These are phyloP conservation scores for Pampus argenteus DNA, from an alignment of 2,797 vertebrate species.

Conservation along the genomic window DNA sequence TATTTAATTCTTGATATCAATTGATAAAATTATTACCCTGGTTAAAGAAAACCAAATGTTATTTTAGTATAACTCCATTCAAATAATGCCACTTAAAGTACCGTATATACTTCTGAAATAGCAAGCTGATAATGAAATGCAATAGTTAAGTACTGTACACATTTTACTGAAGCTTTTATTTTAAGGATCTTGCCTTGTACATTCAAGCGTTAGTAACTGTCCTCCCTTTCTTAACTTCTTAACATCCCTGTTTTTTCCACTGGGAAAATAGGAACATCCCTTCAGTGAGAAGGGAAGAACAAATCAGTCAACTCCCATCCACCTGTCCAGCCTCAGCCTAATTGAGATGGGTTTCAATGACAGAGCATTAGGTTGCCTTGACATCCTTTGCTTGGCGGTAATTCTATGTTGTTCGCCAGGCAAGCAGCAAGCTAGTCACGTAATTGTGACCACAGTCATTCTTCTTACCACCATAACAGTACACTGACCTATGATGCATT, in stretches of 20 bases:
- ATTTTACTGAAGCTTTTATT: slow-evolving; percentile 15
- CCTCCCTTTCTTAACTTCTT: slow-evolving; percentile 37
- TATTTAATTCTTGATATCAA: background rate
- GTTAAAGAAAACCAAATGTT: background rate
- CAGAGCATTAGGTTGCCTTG: slow-evolving; percentile 64
- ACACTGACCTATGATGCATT: slow-evolving; percentile 59
- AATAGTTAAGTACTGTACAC: background rate
- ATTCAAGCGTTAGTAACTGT: slow-evolving; percentile 30
- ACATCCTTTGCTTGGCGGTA: slow-evolving; percentile 55
- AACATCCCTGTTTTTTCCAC: slow-evolving; percentile 37
- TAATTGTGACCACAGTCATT: slow-evolving; percentile 49
- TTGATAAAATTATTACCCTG: background rate
- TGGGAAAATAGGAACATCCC: slow-evolving; percentile 48
- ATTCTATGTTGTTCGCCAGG: slow-evolving; percentile 60
- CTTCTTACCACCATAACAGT: slow-evolving; percentile 32
- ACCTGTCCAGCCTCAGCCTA: slow-evolving; percentile 64
- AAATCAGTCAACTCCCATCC: slow-evolving; percentile 59
- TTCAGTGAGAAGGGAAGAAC: slow-evolving; percentile 34
- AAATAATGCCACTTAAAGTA: background rate
- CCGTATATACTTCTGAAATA: slow-evolving; percentile 2
- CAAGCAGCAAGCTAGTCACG: slow-evolving; percentile 53
- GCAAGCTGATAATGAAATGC: background rate
- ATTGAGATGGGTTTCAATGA: slow-evolving; percentile 76
- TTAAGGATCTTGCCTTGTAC: slow-evolving; percentile 23
- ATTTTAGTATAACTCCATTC: background rate